Conservation (phyloP, 2,888 invertebrate species). For the Drosophila conformis region DNA sequence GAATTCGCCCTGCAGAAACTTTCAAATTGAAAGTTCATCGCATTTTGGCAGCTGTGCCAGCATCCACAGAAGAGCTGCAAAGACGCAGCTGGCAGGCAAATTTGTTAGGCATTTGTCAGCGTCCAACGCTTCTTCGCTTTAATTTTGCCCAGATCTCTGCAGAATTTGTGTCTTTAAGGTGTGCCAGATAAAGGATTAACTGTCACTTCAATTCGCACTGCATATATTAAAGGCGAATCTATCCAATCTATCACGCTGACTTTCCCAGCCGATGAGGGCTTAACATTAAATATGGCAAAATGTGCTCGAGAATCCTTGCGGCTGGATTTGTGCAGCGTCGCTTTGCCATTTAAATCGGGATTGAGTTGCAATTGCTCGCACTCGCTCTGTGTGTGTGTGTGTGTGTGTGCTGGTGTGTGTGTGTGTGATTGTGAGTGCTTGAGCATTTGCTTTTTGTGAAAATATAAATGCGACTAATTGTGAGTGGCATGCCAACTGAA, state of each 20-base stretch:
- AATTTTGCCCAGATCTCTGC: constrained; percentile 24
- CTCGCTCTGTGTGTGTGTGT: not conserved
- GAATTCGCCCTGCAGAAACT: constrained; percentile 41
- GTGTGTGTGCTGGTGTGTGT: not conserved
- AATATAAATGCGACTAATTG: constrained; percentile 71
- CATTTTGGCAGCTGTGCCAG: constrained; percentile 53
- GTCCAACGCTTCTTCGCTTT: constrained; percentile 7
- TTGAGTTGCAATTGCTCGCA: constrained; percentile 46
- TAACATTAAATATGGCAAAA: constrained; percentile 64
- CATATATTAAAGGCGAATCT: constrained; percentile 22
- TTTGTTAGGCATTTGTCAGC: constrained; percentile 35
- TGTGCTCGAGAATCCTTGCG: constrained; percentile 63
- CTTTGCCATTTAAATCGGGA: constrained; percentile 68
- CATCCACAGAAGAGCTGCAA: constrained; percentile 1
- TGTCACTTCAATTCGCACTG: constrained; percentile 26
- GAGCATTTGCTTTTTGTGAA: constrained; percentile 47
- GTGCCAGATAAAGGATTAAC: constrained; percentile 27
- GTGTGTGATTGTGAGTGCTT: constrained; percentile 1
- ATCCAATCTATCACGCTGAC: constrained; percentile 49
- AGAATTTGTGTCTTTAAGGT: not conserved
- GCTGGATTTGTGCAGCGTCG: constrained; percentile 71
- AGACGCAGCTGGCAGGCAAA: constrained; percentile 39
- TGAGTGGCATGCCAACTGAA: constrained; percentile 50
- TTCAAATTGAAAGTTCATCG: constrained; percentile 72
- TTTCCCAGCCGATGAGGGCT: constrained; percentile 43